Evolutionary conservation across 2,113 vertebrate species (phyloP).

Genomic region (Verasper variegatus): DNA sequence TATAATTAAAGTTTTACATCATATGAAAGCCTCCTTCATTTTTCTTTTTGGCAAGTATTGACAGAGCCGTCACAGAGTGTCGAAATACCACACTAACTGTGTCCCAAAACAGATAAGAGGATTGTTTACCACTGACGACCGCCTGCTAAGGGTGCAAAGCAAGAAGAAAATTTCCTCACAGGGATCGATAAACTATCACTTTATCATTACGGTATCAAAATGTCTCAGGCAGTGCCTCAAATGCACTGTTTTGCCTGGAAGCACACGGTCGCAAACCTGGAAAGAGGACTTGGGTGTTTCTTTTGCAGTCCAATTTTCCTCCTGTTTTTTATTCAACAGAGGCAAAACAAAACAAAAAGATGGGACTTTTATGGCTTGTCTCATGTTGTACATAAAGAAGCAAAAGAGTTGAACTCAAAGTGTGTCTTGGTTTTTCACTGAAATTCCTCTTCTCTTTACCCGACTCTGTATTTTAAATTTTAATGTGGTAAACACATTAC

Average conservation of each 20-base stretch:
- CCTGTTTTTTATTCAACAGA: slow-evolving; percentile 2
- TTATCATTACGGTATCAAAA: slow-evolving; percentile 32
- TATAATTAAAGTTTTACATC: slow-evolving; percentile 67
- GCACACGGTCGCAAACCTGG: background rate
- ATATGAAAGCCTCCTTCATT: slow-evolving; percentile 7
- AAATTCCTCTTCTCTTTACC: background rate
- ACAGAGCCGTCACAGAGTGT: slow-evolving; percentile 2
- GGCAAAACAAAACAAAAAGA: background rate
- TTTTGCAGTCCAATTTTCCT: background rate
- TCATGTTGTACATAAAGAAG: background rate
- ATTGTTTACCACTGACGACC: slow-evolving; percentile 39
- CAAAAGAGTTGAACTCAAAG: background rate
- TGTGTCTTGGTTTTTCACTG: background rate
- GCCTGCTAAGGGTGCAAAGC: background rate
- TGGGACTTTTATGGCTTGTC: background rate
- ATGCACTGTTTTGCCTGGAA: slow-evolving; percentile 4
- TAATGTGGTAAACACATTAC: background rate
- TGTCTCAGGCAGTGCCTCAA: background rate
- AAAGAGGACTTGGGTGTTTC: slow-evolving; percentile 3
- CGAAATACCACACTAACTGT: slow-evolving; percentile 16
- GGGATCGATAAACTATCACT: slow-evolving; percentile 42
- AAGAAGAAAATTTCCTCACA: slow-evolving; percentile 5
- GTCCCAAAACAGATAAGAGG: slow-evolving; percentile 16
- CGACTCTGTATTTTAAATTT: background rate
- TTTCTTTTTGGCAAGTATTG: slow-evolving; percentile 30